Percentiles rank a stretch among this genome's conserved stretches.
These are phyloP conservation scores for Eulacestoma nigropectus DNA, from an alignment of 2,113 vertebrate genomes.

Conservation along the genomic window DNA sequence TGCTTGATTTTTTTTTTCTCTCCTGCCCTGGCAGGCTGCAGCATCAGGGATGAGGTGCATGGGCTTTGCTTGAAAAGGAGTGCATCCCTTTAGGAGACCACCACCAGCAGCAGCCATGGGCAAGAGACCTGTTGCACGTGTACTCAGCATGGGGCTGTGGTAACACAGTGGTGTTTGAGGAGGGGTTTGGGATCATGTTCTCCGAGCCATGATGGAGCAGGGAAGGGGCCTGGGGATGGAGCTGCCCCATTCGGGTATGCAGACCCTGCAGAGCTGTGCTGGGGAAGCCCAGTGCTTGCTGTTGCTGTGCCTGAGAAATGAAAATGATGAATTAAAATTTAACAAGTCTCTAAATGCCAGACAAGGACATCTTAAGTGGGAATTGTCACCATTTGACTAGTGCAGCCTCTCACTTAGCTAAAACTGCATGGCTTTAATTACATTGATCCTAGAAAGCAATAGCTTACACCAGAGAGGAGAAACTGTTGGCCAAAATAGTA, in stretches of 20 bases:
- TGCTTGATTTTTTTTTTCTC: background rate
- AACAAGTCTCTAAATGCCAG: conserved; percentile 8
- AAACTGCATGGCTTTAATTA: background rate
- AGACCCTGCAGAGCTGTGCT: fast-evolving
- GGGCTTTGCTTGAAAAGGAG: background rate
- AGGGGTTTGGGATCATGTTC: background rate
- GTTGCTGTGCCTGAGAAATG: background rate
- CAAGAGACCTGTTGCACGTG: background rate
- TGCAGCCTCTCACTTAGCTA: background rate
- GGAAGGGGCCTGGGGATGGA: background rate
- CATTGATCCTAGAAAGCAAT: background rate
- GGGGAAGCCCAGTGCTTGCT: background rate
- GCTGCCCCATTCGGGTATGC: fast-evolving
- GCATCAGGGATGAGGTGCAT: background rate
- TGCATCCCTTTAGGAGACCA: background rate
- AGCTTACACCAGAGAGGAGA: background rate
- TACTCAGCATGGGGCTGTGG: background rate
- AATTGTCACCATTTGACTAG: background rate
- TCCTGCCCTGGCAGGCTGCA: background rate
- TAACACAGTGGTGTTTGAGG: background rate
- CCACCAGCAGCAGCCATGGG: background rate
- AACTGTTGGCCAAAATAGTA: background rate
- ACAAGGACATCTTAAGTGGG: background rate
- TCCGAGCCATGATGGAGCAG: background rate
- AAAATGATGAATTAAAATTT: conserved; percentile 38